A percentile compares a stretch with the other conserved stretches of the same genome.
These are phyloP conservation scores for Balaeniceps rex DNA, from an alignment of 2,113 vertebrate genomes.

Conservation along the genomic window DNA sequence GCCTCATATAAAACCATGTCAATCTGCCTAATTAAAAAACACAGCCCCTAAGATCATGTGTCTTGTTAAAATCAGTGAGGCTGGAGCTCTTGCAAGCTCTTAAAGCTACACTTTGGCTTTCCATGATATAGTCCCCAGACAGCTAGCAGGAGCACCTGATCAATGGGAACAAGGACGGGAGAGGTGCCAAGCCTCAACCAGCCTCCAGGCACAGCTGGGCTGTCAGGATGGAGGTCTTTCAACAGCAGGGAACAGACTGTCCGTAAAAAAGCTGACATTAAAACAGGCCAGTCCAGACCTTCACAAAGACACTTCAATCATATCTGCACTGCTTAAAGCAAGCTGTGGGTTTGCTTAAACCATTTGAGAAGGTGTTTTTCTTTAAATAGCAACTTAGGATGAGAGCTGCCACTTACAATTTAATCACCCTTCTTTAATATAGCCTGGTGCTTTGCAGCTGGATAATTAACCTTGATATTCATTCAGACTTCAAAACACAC, in stretches of 20 bases:
- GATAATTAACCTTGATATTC: conserved; percentile 59
- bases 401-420: neutral
- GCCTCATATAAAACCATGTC: neutral
- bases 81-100: neutral
- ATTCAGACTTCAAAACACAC: neutral
- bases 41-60: neutral
- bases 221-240: neutral
- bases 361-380: neutral
- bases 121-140: neutral
- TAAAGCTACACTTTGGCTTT: neutral
- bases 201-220: neutral
- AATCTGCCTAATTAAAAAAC: neutral
- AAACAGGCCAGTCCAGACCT: neutral
- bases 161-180: neutral
- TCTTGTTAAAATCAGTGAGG: neutral
- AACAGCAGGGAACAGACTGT: neutral
- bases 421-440: conserved; percentile 17
- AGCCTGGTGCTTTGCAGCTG: neutral
- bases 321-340: neutral
- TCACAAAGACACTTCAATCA: neutral
- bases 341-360: neutral
- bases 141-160: neutral
- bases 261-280: neutral
- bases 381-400: conserved; percentile 1
- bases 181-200: neutral